Percentiles rank a stretch among this genome's conserved stretches.
phyloP scores from a whole-genome alignment of 2,113 vertebrate species.

The Stegostoma tigrinum region DNA sequence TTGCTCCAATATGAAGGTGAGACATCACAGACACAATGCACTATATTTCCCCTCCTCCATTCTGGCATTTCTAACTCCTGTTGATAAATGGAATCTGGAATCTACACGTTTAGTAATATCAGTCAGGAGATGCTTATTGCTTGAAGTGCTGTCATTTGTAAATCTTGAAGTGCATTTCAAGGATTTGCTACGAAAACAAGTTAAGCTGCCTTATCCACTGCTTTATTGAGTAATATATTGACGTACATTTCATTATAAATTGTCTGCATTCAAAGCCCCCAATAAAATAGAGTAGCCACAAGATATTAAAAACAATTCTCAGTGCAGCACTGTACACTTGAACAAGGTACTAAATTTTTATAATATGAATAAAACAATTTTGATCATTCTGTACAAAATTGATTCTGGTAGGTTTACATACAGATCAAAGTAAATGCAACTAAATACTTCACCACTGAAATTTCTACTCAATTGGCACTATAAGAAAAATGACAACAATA shows the following conservation, averaged over 20 bases:
- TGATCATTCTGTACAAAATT: not conserved
- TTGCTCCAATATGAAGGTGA: not conserved
- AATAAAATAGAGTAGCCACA: not conserved
- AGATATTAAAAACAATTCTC: not conserved
- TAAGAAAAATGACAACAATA: not conserved
- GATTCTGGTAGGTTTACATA: not conserved
- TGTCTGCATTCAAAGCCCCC: conserved; percentile 18
- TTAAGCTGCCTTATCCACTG: not conserved
- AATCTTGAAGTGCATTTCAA: not conserved
- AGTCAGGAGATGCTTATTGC: not conserved
- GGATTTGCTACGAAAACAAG: not conserved
- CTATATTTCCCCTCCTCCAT: not conserved
- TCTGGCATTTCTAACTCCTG: not conserved
- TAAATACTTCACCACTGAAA: not conserved
- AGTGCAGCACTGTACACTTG: not conserved
- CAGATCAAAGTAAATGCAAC: not conserved
- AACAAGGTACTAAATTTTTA: not conserved
- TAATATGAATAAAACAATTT: not conserved
- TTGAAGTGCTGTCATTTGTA: not conserved
- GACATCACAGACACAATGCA: not conserved
- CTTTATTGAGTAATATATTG: conserved; percentile 27
- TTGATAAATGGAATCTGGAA: not conserved
- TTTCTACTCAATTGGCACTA: not conserved
- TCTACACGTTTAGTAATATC: not conserved
- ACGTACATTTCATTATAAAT: conserved; percentile 17